These are phyloP conservation scores for Albula glossodonta DNA, from an alignment of 2,113 vertebrate species.

Conservation along the genomic window DNA sequence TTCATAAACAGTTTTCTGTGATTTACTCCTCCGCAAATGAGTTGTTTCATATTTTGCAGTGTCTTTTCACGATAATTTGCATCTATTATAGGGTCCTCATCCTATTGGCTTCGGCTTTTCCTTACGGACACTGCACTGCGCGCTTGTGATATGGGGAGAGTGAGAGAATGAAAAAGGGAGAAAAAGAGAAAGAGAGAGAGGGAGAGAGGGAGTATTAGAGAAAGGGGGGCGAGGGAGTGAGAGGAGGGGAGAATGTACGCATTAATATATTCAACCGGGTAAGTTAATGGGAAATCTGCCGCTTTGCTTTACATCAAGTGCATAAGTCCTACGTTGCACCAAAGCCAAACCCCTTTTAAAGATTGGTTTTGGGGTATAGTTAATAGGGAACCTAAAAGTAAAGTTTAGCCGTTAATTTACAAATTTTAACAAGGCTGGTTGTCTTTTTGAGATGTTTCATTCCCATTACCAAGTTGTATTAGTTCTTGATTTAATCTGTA, in stretches of 20 bases:
- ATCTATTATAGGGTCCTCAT: constrained; percentile 91
- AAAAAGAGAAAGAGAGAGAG: constrained; percentile 62
- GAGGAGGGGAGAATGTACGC: constrained; percentile 80
- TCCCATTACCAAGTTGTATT: constrained; percentile 82
- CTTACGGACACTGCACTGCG: constrained; percentile 78
- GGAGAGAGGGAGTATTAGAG: constrained; percentile 57
- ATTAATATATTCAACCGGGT: constrained; percentile 88
- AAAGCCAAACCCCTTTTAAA: constrained; percentile 72
- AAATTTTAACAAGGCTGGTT: constrained; percentile 77
- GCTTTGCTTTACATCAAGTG: constrained; percentile 84
- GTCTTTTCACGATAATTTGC: constrained; percentile 93
- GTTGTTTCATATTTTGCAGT: constrained; percentile 98
- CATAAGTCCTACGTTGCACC: constrained; percentile 67
- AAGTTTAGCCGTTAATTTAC: constrained; percentile 75
- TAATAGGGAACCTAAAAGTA: constrained; percentile 66
- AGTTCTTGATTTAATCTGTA: constrained; percentile 84
- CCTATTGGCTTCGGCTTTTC: constrained; percentile 88
- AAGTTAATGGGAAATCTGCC: constrained; percentile 86
- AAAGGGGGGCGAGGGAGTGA: constrained; percentile 57
- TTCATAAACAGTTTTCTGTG: constrained; percentile 98
- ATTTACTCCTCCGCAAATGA: constrained; percentile 98
- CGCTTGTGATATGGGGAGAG: constrained; percentile 76
- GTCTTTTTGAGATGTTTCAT: constrained; percentile 82
- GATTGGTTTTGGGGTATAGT: constrained; percentile 77
- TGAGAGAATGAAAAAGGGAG: constrained; percentile 73